Evolutionary conservation across 2,113 vertebrate genomes (phyloP), one percentile per base, ranked within the genome.

Genomic region (Xiphias gladius): DNA sequence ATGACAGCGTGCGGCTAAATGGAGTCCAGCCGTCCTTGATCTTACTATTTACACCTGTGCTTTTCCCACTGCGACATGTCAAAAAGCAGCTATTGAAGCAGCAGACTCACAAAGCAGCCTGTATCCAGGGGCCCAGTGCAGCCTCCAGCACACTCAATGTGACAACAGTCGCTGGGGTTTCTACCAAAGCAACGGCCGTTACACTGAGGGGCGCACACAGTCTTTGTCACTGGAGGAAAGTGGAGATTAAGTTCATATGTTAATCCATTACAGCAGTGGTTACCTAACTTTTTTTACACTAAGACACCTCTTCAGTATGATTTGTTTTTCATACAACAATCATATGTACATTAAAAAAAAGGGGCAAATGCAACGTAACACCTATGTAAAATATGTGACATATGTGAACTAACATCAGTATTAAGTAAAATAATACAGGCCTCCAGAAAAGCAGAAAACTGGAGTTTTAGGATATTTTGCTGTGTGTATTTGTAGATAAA

Each of bases 91-190:
- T 10, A 4, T 13, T 22, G 12, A 61, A 58, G n/a, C 7, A 41
- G 76, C 7, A 32, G 48, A 97, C 97, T 78, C 94, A 99, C 97
- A 89, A 97, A 97, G 94, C 97, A 99, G 76, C 98, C 86, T 0
- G 96, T 97, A 62, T 97, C 96, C 62, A 94, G 95, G 1, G 96
- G 95, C 3, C 97, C 97, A 0, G 92, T 96, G 91, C 97, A 99
- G 68, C 97, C 97, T 20, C 97, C 97, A 0, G 97, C 97, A 69
- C 97, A 99, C 85, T 98, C 97, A 12, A 94, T 96, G 13, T 98
- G 97, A 86, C 97, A 99, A 82, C 97, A 99, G 84, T 98, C 96
- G 32, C 95, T 96, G 16, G 97, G 97, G 66, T 91, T 95, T 52
- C 75, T 90, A n/a, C 97, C 97, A 64, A 98, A 99, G 92, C 97